These are phyloP conservation scores for Hapalemur alaotrensis DNA, from an alignment of 2,797 vertebrate genomes.

Conservation along the genomic window DNA sequence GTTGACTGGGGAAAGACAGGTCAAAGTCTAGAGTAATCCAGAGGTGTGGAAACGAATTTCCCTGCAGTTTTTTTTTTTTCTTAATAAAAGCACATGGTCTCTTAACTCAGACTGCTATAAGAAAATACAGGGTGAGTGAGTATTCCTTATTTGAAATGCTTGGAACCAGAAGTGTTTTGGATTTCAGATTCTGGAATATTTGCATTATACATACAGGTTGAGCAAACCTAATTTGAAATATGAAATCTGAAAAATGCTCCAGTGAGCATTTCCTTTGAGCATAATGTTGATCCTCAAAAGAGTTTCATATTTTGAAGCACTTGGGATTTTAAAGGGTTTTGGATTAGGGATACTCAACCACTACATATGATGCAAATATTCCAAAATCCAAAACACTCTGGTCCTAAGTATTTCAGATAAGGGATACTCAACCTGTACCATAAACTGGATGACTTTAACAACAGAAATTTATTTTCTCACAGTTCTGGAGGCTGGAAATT, in stretches of 20 bases:
- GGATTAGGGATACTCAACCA: not conserved
- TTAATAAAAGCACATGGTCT: not conserved
- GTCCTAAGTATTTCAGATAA: not conserved
- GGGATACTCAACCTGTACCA: not conserved
- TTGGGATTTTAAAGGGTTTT: not conserved
- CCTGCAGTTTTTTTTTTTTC: not conserved
- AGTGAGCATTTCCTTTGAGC: not conserved
- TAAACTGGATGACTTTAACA: not conserved
- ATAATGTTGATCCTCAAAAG: not conserved
- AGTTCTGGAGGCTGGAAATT: not conserved
- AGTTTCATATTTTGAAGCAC: not conserved
- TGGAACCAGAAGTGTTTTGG: not conserved
- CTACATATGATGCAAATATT: not conserved
- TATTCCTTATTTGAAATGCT: not conserved
- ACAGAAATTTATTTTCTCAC: not conserved
- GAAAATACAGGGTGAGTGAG: not conserved
- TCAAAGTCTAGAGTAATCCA: not conserved
- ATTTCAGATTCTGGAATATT: not conserved
- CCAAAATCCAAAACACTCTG: not conserved
- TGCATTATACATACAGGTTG: not conserved
- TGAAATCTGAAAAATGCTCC: not conserved
- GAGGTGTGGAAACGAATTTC: not conserved
- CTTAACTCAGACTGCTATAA: not conserved
- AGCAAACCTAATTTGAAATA: not conserved
- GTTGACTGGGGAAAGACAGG: not conserved